Conservation (phyloP, 1,140 invertebrate species). For the Drosophila kurseongensis region DNA sequence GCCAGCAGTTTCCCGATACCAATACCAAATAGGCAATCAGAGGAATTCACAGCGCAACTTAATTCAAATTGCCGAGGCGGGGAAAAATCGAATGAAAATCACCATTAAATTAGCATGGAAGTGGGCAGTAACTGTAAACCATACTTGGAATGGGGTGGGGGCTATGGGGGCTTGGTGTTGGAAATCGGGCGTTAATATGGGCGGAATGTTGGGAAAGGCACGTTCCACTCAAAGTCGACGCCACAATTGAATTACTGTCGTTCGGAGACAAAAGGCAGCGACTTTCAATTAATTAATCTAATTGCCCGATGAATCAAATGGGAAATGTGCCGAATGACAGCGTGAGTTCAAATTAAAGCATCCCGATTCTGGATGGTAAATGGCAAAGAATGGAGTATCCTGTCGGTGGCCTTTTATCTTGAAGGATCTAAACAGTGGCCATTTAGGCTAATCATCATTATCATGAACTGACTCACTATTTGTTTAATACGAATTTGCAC, state of each 20-base stretch:
- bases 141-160: not conserved
- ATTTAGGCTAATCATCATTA: not conserved
- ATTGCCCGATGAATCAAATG: slow-evolving; percentile 54
- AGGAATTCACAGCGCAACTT: not conserved
- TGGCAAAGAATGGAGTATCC: slow-evolving; percentile 5
- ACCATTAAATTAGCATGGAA: slow-evolving; percentile 15
- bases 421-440: not conserved
- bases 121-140: slow-evolving; percentile 9
- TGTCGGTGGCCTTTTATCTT: slow-evolving; percentile 11
- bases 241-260: slow-evolving; percentile 43
- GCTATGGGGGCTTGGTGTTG: not conserved
- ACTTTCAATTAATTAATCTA: slow-evolving; percentile 69
- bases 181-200: not conserved
- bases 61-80: slow-evolving; percentile 4
- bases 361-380: not conserved
- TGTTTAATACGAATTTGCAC: not conserved
- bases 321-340: slow-evolving; percentile 3
- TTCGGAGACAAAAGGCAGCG: slow-evolving; percentile 31
- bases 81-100: slow-evolving; percentile 29
- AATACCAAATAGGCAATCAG: slow-evolving; percentile 4
- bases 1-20: slow-evolving; percentile 5
- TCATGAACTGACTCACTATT: not conserved
- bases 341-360: not conserved
- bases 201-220: slow-evolving; percentile 42
- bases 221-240: slow-evolving; percentile 31